Base-by-base conservation (phyloP, 2,797 vertebrate species). In the Antrozous pallidus region DNA sequence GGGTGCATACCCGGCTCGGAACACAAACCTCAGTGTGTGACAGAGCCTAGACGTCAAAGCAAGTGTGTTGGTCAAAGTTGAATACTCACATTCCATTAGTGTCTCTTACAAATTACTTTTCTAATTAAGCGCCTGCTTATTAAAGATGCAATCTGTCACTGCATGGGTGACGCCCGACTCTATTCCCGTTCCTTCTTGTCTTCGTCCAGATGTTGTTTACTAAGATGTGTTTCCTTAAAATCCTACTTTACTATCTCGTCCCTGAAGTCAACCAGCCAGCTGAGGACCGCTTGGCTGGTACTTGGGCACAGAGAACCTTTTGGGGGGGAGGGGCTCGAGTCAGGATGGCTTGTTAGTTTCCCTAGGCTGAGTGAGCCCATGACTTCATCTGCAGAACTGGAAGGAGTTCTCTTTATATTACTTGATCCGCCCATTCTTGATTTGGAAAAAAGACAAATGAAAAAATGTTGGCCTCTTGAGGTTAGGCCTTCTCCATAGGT, bases 161-260 rank as follows among this genome's bases (percentile, higher is more conserved):
- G n/a, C 90, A 84, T 3, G 82, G 91, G 56, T 81, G 92, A 92
- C 74, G 49, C 85, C 88, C 69, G 13, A 54, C 69, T 91, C 28
- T 65, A 56, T 89, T 84, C 89, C 89, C 5, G 20, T 91, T 87
- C 94, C 94, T 94, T 94, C 51, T 73, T 73, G 36, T 22, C 82
- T 83, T 74, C 13, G n/a, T 94, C 97, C 97, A 97, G 97, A 97
- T 97, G 97, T 97, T 97, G 97, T 97, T 97, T 96, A 97, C 95
- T 58, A 74, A 97, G 77, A 95, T 47, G 88, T 51, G n/a, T 69
- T 74, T 84, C 67, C 80, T 96, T 74, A 82, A 75, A 93, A 95
- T 89, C 87, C 51, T 40, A 58, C 88, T 94, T 91, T 56, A 58
- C 75, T 28, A 47, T 51, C 85, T 63, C 36, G 2, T 40, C 51